These are phyloP conservation scores for Daktulosphaira vitifoliae DNA, from an alignment of 1,140 invertebrate species.

Conservation along the genomic window DNA sequence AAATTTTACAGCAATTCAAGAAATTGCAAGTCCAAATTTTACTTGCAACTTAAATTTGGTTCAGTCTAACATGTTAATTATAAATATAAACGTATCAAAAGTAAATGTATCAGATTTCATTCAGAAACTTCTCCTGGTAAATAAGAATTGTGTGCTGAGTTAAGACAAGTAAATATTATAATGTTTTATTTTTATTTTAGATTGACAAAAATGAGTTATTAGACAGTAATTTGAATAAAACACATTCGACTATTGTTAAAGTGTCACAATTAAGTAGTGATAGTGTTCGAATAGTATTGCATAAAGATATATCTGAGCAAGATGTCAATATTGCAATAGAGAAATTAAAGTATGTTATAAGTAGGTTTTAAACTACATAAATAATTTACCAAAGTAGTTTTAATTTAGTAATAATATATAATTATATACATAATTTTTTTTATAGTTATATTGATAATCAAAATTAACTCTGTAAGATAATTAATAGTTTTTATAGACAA, in stretches of 20 bases:
- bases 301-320: slow-evolving; percentile 56
- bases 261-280: slow-evolving; percentile 48
- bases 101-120: slow-evolving; percentile 51
- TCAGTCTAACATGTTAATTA: slow-evolving; percentile 71
- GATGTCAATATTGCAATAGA: slow-evolving; percentile 54
- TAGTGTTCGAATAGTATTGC: slow-evolving; percentile 55
- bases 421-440: too few relatives aligned
- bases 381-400: too few relatives aligned
- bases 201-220: not conserved
- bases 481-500: too few relatives aligned
- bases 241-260: slow-evolving; percentile 44
- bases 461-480: too few relatives aligned
- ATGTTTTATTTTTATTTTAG: not conserved
- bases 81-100: slow-evolving; percentile 49
- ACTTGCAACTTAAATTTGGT: slow-evolving; percentile 55
- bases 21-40: slow-evolving; percentile 45
- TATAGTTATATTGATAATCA: too few relatives aligned
- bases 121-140: slow-evolving; percentile 49
- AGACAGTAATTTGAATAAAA: not conserved
- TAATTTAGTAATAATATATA: too few relatives aligned
- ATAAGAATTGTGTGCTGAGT: too few relatives aligned
- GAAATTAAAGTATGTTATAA: slow-evolving; percentile 55
- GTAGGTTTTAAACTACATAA: too few relatives aligned
- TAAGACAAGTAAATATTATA: slow-evolving; percentile 31
- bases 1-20: slow-evolving; percentile 54